Evolutionary conservation across 2,888 invertebrate genomes (phyloP), one percentile per base, ranked within the genome.

Genomic region (Caenorhabditis angaria): DNA sequence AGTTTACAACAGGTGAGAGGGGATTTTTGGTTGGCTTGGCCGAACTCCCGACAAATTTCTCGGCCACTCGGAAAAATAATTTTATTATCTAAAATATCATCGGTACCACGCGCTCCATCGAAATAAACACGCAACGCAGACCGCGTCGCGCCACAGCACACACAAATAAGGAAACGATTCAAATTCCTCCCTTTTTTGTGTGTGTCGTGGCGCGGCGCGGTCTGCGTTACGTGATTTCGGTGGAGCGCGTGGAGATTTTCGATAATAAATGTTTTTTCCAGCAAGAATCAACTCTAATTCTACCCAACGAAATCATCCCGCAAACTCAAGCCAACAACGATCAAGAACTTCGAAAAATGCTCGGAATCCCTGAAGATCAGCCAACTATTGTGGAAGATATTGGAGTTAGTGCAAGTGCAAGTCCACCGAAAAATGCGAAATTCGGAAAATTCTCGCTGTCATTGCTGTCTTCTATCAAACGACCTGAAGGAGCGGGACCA

Each of bases 1-100:
- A 66, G 14, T 63, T 60, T 70, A 24, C 35, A 51, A 55, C 32
- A 70, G 54, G 70, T 70, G 47, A 55, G 47, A n/a, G n/a, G n/a
- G n/a, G n/a, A 28, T 63, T 47, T 4, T 62, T 55, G 3, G 6
- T 14, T 14, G 18, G 18, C n/a, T n/a, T n/a, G n/a, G n/a, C n/a
- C n/a, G n/a, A n/a, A n/a, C n/a, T n/a, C n/a, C n/a, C n/a, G n/a
- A n/a, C n/a, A n/a, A n/a, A n/a, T n/a, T n/a, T n/a, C n/a, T n/a
- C n/a, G n/a, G n/a, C n/a, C n/a, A n/a, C n/a, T n/a, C n/a, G n/a
- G n/a, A n/a, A n/a, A n/a, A n/a, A n/a, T 12, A 56, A n/a, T 56
- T 56, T 56, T 56, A 20, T 56, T 12, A 50, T 10, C 0, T 32
- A n/a, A 29, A n/a, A n/a, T 0, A 51, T 27, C n/a, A 56, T 22